Percentiles rank a stretch among this genome's conserved stretches.
Evolutionary conservation across 2,888 invertebrate species (phyloP).

Genomic region (Cryptosula pallasiana): DNA sequence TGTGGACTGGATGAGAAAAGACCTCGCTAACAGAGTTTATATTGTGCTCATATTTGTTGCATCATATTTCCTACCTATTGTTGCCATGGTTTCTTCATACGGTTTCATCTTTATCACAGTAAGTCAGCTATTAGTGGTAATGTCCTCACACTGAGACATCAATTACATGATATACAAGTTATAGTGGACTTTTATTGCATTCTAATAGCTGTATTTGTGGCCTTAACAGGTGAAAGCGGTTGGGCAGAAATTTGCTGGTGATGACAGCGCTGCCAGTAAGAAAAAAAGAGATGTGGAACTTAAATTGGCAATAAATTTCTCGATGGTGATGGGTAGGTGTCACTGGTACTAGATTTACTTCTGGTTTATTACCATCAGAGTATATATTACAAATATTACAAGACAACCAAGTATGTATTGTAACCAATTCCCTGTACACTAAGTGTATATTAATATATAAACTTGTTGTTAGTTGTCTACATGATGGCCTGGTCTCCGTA

Average conservation of each 20-base stretch:
- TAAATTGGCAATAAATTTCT: constrained; percentile 13
- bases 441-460: too few species aligned
- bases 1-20: constrained; percentile 9
- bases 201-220: too few species aligned
- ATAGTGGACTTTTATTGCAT: too few species aligned
- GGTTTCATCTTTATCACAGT: constrained; percentile 1
- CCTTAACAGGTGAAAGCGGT: constrained; percentile 1
- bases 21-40: not conserved
- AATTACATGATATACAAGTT: too few species aligned
- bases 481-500: constrained; percentile 23
- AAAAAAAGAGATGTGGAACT: constrained; percentile 15
- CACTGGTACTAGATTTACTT: too few species aligned
- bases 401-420: too few species aligned
- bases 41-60: not conserved
- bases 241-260: constrained; percentile 11
- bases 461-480: constrained; percentile 22
- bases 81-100: not conserved
- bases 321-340: not conserved
- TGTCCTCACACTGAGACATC: too few species aligned
- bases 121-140: not conserved
- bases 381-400: too few species aligned
- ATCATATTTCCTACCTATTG: not conserved
- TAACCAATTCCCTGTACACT: too few species aligned
- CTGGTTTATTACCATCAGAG: too few species aligned
- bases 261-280: not conserved